phyloP scores from a whole-genome alignment of 2,797 vertebrate genomes.

The Okamejei kenojei region DNA sequence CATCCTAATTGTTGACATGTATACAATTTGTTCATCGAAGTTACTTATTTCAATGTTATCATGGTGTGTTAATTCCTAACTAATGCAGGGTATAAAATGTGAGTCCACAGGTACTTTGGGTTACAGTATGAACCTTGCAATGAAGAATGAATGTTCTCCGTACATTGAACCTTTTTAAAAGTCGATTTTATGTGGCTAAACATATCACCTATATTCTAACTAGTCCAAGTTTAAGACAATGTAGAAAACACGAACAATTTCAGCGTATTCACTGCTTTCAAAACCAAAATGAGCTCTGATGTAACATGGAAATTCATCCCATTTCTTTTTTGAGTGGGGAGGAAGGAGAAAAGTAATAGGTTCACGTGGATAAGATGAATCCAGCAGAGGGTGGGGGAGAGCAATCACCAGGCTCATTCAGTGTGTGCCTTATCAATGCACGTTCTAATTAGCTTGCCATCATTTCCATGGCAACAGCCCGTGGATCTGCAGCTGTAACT shows the following conservation, averaged over 20 bases:
- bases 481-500: constrained; percentile 22
- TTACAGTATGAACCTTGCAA: not conserved
- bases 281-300: not conserved
- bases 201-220: not conserved
- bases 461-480: constrained; percentile 23
- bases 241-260: not conserved
- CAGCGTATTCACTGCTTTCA: not conserved
- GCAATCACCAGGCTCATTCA: not conserved
- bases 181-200: not conserved
- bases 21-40: not conserved
- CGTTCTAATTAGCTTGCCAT: constrained; percentile 27
- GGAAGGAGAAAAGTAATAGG: not conserved
- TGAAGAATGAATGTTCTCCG: not conserved
- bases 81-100: not conserved
- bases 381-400: constrained; percentile 17
- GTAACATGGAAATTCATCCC: not conserved
- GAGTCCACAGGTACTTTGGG: not conserved
- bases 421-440: constrained; percentile 6
- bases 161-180: not conserved
- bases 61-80: not conserved
- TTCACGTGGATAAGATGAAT: not conserved
- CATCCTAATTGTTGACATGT: no score
- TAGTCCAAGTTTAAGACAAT: not conserved
- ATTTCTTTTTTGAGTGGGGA: not conserved
- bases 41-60: not conserved